A percentile compares a stretch with the other conserved stretches of the same genome.
Conservation (phyloP, 1,140 invertebrate species). For the Drosophila nikananu region DNA sequence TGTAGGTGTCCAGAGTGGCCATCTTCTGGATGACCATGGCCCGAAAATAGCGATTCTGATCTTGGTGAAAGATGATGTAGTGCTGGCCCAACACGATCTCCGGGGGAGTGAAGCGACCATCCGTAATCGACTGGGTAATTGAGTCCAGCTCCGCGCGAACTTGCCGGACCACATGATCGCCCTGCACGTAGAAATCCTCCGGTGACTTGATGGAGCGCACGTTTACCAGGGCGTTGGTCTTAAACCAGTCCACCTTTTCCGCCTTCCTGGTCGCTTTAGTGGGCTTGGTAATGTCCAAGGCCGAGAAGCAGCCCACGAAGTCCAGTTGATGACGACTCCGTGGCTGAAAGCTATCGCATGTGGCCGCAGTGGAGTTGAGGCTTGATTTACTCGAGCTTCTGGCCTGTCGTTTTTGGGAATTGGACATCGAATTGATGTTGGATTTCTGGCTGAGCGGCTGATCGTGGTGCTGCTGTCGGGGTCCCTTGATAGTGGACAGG, state of each 20-base stretch:
- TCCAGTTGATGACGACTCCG: neutral
- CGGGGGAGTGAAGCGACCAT: neutral
- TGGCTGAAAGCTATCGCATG: neutral
- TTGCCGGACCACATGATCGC: neutral
- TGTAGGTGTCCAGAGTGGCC: constrained; percentile 17
- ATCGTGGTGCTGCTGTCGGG: neutral
- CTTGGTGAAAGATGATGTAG: constrained; percentile 29
- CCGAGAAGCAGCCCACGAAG: constrained; percentile 29
- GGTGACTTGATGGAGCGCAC: constrained; percentile 47
- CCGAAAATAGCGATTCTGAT: constrained; percentile 39
- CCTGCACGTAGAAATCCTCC: constrained; percentile 62
- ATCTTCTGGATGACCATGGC: constrained; percentile 47
- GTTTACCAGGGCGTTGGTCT: constrained; percentile 29
- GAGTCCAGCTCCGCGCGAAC: constrained; percentile 29
- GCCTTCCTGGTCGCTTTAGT: neutral
- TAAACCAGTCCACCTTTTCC: constrained; percentile 37
- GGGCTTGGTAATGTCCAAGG: constrained; percentile 29
- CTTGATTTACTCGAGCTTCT: neutral
- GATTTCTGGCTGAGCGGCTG: neutral
- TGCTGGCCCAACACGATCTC: constrained; percentile 46
- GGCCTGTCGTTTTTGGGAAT: neutral
- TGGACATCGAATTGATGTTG: neutral
- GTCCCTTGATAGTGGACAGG: neutral
- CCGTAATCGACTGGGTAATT: neutral
- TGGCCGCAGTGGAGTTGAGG: constrained; percentile 4